Conservation (phyloP, 2,113 vertebrate species). For the Tetrax tetrax region DNA sequence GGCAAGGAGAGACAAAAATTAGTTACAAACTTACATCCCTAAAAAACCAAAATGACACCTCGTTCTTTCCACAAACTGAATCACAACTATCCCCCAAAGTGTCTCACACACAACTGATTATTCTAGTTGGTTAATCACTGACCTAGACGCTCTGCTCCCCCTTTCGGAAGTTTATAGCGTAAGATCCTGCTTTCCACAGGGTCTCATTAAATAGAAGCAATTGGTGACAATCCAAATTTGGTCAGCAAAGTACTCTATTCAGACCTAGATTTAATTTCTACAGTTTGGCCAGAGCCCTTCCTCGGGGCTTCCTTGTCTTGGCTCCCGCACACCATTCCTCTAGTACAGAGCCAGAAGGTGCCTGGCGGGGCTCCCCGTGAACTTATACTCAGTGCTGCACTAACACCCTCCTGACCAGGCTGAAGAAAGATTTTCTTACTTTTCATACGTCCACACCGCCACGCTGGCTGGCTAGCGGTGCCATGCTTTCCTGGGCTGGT, state of each 20-base stretch:
- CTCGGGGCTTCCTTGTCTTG: constrained; percentile 11
- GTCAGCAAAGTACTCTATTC: constrained; percentile 16
- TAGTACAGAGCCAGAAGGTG: not conserved
- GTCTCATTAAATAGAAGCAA: constrained; percentile 45
- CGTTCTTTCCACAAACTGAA: constrained; percentile 65
- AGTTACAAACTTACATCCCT: constrained; percentile 79
- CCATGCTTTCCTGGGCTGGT: not conserved
- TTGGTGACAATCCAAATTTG: constrained; percentile 49
- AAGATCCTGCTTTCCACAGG: constrained; percentile 21
- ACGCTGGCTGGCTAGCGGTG: not conserved
- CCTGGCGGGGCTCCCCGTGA: not conserved
- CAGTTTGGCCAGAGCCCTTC: not conserved
- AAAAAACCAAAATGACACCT: constrained; percentile 62
- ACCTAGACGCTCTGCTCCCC: constrained; percentile 37
- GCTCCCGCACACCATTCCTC: not conserved
- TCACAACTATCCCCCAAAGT: constrained; percentile 64
- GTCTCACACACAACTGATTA: constrained; percentile 41
- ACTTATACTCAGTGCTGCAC: not conserved
- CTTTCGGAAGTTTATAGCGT: not conserved
- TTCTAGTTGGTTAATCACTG: constrained; percentile 57
- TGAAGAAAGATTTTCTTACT: not conserved
- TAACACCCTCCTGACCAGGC: not conserved
- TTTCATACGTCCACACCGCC: rapidly evolving
- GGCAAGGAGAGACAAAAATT: constrained; percentile 83
- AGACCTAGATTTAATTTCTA: not conserved